A percentile compares a stretch with the other conserved stretches of the same genome.
phyloP scores from a whole-genome alignment of 1,140 invertebrate species.

The Diuraphis noxia region DNA sequence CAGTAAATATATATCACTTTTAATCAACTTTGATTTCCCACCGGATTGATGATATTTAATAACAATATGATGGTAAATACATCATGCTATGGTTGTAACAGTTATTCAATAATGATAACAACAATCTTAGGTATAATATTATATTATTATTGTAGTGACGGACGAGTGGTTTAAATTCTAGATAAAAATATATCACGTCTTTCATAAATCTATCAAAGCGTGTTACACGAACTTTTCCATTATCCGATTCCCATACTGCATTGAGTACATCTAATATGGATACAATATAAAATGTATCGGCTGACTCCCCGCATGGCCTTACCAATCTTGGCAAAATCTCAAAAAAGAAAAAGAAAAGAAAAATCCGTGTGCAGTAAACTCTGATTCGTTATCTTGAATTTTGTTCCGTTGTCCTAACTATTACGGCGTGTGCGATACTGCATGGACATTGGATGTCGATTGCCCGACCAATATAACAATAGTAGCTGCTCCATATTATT shows the following conservation, averaged over 20 bases:
- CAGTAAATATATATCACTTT: background rate
- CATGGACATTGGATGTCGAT: background rate
- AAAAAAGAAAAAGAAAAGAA: background rate
- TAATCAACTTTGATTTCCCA: background rate
- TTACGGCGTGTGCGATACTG: too few species aligned
- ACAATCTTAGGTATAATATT: background rate
- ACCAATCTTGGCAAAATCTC: conserved; percentile 24
- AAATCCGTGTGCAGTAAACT: background rate
- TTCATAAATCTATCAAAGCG: conserved; percentile 21
- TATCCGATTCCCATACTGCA: background rate
- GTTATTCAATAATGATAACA: background rate
- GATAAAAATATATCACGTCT: conserved; percentile 27
- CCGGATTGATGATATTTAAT: background rate
- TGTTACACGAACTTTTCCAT: background rate
- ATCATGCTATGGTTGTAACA: background rate
- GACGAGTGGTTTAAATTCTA: background rate
- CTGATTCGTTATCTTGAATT: background rate
- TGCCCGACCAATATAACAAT: background rate
- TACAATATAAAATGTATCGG: background rate
- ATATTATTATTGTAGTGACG: background rate
- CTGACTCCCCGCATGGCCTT: too few species aligned
- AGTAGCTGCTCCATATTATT: background rate
- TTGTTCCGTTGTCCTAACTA: background rate
- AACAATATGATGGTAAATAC: background rate
- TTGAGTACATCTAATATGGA: background rate